Evolutionary conservation across 2,888 invertebrate genomes (phyloP), one percentile per base, ranked within the genome.

Genomic region (Trichogramma evanescens): DNA sequence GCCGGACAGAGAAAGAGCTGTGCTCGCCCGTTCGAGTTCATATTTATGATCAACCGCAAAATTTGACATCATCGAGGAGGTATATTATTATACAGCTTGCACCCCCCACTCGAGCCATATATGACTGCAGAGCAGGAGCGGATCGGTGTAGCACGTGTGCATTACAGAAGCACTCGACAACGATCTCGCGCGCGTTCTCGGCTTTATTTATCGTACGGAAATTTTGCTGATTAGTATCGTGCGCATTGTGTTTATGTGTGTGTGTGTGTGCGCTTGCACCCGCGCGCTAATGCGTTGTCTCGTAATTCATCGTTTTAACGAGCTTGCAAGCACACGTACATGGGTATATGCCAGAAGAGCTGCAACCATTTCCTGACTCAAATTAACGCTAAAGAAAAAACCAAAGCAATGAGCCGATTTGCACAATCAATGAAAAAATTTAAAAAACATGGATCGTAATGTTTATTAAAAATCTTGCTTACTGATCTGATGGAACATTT

Each of bases 181-280:
- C 40, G 10, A 52, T 52, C 26, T 26, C 71, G 68, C 71, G 69
- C 70, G 70, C 71, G 70, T 73, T 74, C 74, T 26, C 26, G 26
- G 72, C 50, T 75, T 76, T 77, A 76, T 77, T 77, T 76, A 77
- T 77, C 72, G 76, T 72, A 75, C 73, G 74, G 76, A 76, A 76
- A 77, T 77, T 77, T 75, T 69, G 73, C 77, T 77, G 76, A 77
- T 77, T 77, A 77, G 77, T 73, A 77, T 77, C 77, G 75, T 75
- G 75, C 73, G 72, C 74, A 75, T 73, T 74, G 74, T 26, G 26
- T 26, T 26, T 26, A 26, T 26, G 26, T 26, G 26, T 26, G 26
- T 26, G 26, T 26, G 26, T 26, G 26, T 26, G 26, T 26, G 26
- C 2, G 26, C 26, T 26, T 2, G 26, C 26, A 26, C 26, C 26